These are phyloP conservation scores for Spermophilus dauricus DNA, from an alignment of 2,113 vertebrate genomes.

Conservation along the genomic window DNA sequence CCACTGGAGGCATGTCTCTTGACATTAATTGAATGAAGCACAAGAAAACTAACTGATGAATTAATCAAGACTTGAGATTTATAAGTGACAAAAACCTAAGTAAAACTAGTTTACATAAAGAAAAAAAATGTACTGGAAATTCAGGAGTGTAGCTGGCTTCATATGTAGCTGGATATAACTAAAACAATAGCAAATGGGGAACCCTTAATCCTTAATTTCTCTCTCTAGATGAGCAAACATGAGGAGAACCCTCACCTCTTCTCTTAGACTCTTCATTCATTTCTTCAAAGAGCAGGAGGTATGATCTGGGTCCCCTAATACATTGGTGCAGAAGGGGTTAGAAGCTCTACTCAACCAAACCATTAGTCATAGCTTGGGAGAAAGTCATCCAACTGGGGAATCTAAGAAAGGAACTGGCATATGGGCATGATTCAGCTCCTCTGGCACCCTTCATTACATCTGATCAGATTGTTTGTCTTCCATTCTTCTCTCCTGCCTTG, in stretches of 20 bases:
- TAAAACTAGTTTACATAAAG: neutral
- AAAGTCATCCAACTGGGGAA: neutral
- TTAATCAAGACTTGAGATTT: neutral
- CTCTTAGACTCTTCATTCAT: neutral
- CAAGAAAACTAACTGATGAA: neutral
- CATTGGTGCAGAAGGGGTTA: neutral
- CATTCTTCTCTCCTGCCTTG: neutral
- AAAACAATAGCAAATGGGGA: neutral
- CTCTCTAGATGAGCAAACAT: neutral
- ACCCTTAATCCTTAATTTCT: neutral
- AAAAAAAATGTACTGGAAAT: conserved; percentile 1
- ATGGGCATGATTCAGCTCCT: neutral
- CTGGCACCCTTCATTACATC: neutral
- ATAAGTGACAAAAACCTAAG: neutral
- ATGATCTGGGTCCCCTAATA: neutral
- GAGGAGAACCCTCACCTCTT: neutral
- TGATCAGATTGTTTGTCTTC: neutral
- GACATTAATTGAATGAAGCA: conserved; percentile 35
- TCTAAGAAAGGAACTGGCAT: neutral
- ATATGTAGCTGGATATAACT: neutral
- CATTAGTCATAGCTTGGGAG: neutral
- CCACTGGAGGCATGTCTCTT: neutral
- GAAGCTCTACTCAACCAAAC: neutral
- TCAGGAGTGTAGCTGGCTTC: neutral
- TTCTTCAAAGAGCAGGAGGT: neutral